Base-by-base conservation (phyloP, 2,888 invertebrate genomes). In the Coremacera marginata region DNA sequence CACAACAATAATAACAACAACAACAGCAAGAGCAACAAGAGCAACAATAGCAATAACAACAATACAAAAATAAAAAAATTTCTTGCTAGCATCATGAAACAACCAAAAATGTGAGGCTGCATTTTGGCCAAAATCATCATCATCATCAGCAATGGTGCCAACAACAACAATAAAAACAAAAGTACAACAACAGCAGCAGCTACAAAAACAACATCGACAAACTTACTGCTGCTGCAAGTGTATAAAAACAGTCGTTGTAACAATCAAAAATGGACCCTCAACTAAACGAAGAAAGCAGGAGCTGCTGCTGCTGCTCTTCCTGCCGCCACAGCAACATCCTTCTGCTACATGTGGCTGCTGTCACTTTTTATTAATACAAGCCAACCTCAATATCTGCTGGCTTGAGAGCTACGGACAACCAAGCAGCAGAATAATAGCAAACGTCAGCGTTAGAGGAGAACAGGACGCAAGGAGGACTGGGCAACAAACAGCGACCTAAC, bases 321-420 rank as follows among this genome's bases (percentile, higher is more conserved):
- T 37, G 7, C 14, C 22, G 44, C 27, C 25, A 27, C 25, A 5
- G 14, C 49, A 16, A 22, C 11, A 16, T 27, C 67, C 44, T 19
- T 49, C 67, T 19, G 3, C 67, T 9, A 51, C 49, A 44, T 70
- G 68, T 70, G 49, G 25, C 19, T 55, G 55, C 19, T 52, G 55
- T 70, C 70, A 55, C 19, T 70, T 55, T 55, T 44, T 55, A 70
- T 70, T 70, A 70, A 34, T 44, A 31, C 55, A 55, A 70, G 70
- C 70, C 55, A 55, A 70, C 68, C 63, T 63, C 63, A 63, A 63
- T 31, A 16, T 31, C 25, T 31, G n/a, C 31, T n/a, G 5, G 63
- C 63, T 63, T 63, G 63, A 27, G 63, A 34, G n/a, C 31, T 44
- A 1, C 44, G 44, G 44, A 44, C 44, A 44, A 14, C 44, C 44